Base-by-base conservation (phyloP, 2,888 invertebrate genomes). In the Microctonus aethiopoides region DNA sequence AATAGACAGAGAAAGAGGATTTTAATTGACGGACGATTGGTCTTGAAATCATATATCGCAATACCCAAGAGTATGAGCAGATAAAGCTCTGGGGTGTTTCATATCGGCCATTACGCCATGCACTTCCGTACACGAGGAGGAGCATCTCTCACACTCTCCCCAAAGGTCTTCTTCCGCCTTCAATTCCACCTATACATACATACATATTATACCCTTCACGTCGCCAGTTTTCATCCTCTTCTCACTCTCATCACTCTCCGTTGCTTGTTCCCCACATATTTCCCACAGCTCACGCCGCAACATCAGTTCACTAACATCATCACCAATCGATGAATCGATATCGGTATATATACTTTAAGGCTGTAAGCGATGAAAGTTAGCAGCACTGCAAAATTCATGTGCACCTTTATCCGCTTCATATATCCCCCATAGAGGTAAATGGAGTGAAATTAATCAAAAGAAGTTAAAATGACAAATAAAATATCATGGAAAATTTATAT, bases 311-410 rank as follows among this genome's bases (percentile, higher is more conserved):
- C 46, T 34, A 66, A 71, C 71, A 67, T 71, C 68, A 67, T 71
- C 67, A 62, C 52, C 66, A 63, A 71, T 71, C 71, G 57, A 66
- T 66, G 59, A 56, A 2, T 57, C 20, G 10, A 68, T 68, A 71
- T 66, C 66, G 54, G 57, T n/a, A n/a, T n/a, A n/a, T n/a, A n/a
- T 62, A 68, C 62, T 63, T 67, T 60, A 46, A 67, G 64, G 56
- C 52, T 46, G 46, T 46, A n/a, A 59, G 36, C 64, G 20, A 26
- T 65, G 68, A 71, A 68, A 71, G 70, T 71, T 70, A 68, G 65
- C 16, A 72, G 34, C 68, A 61, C 32, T 39, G 26, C 24, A 11
- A 67, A 67, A 67, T 67, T 67, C 52, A 67, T 61, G 54, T 54
- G 67, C 60, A 26, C 32, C 41, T 41, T n/a, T n/a, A 26, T 20